These are phyloP conservation scores for Probosciger aterrimus DNA, from an alignment of 2,113 vertebrate genomes.

Conservation along the genomic window DNA sequence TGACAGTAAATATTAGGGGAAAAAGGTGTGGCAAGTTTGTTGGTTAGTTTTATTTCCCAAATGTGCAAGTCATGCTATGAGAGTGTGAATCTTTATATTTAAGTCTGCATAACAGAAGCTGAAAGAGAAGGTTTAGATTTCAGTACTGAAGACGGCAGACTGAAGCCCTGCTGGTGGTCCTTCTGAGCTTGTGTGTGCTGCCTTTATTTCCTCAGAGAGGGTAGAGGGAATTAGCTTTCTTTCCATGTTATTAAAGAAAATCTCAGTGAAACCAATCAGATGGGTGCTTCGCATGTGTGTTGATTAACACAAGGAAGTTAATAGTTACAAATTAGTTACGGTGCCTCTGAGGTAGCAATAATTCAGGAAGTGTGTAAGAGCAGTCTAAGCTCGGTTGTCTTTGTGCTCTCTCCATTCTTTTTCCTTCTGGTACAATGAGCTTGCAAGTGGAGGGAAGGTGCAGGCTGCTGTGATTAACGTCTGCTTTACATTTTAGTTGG, in stretches of 20 bases:
- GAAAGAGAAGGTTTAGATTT: background rate
- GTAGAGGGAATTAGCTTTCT: background rate
- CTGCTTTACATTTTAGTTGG: background rate
- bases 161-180: background rate
- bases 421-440: background rate
- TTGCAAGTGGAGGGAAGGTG: background rate
- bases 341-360: background rate
- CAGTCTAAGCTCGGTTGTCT: background rate
- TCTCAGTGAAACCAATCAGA: background rate
- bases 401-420: background rate
- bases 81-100: background rate
- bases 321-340: background rate
- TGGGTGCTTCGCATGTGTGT: background rate
- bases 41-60: background rate
- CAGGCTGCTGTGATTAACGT: conserved; percentile 1
- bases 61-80: background rate
- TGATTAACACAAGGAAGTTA: background rate
- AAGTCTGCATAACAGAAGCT: background rate
- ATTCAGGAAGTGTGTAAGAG: background rate
- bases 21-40: background rate
- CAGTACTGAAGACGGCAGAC: background rate
- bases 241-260: background rate
- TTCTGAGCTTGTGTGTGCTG: background rate
- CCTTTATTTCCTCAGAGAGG: fast-evolving
- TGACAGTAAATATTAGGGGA: background rate